Evolutionary conservation across 1,140 invertebrate species (phyloP), one percentile per base, ranked within the genome.

Genomic region (Myzus persicae): DNA sequence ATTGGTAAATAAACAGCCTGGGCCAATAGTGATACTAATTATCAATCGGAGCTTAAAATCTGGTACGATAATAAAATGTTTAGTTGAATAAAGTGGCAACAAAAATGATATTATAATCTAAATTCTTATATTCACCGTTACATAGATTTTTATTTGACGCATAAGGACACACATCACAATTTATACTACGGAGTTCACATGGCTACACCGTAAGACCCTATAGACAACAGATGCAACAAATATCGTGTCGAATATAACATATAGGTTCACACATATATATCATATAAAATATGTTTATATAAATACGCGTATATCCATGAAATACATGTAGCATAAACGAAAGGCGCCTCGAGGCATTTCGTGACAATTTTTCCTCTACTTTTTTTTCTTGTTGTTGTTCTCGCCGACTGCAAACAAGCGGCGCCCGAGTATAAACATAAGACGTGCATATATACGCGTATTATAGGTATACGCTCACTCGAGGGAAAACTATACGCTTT

Each of bases 401-500:
- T 59, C 38, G 51, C 88, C 51, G n/a, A 90, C 59, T 76, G 54
- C 48, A 40, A 90, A 90, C 51, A 59, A 51, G n/a, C 44, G n/a
- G n/a, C 44, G 22, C 46, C 24, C 46, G 18, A 40, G 42, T 44
- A 85, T 85, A 44, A 31, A n/a, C 38, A 85, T 44, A 14, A 42
- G 24, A 26, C 40, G 36, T 22, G 7, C 44, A 88, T 36, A 36
- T 36, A 31, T 36, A 51, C 44, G 14, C 24, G 20, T 42, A 59
- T 42, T 59, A 59, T 54, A 54, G 24, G 59, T 40, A 59, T 90
- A 59, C 6, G 38, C 48, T 48, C n/a, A 59, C 51, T 42, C 51
- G 51, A 59, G 88, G 51, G 91, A 92, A 92, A 92, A 92, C n/a
- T 40, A n/a, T 76, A 76, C n/a, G 59, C n/a, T 76, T 48, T 82